Evolutionary conservation across 2,797 vertebrate genomes (phyloP).

Genomic region (Threskiornis aethiopicus): DNA sequence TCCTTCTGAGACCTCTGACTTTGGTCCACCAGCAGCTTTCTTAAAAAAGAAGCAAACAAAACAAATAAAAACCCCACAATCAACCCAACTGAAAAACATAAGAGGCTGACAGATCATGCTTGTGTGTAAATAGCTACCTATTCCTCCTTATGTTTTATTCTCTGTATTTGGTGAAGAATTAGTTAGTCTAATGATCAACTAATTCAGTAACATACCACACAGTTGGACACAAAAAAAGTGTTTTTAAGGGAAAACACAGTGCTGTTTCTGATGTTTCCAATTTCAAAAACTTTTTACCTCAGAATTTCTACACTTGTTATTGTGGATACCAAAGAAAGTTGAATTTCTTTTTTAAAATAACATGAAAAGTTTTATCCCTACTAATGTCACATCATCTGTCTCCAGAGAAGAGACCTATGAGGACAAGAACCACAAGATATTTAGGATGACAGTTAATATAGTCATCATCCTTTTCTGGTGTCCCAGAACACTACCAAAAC

Average conservation of each 20-base stretch:
- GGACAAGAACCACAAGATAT: not conserved
- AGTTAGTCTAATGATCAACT: not conserved
- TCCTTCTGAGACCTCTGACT: not conserved
- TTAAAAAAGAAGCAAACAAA: not conserved
- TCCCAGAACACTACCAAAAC: not conserved
- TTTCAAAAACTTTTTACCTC: not conserved
- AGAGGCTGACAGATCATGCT: not conserved
- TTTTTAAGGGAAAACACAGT: not conserved
- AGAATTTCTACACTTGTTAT: not conserved
- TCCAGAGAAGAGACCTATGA: not conserved
- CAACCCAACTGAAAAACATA: not conserved
- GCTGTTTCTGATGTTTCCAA: not conserved
- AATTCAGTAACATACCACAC: not conserved
- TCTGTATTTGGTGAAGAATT: not conserved
- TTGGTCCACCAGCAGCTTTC: not conserved
- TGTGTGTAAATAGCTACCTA: not conserved
- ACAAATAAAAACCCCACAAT: too few species aligned
- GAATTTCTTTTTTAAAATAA: not conserved
- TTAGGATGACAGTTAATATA: not conserved
- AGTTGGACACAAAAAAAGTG: not conserved
- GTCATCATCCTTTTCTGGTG: not conserved
- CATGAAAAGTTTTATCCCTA: not conserved
- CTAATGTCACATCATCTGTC: not conserved
- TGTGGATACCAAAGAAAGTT: not conserved
- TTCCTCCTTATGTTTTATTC: not conserved